Conservation (phyloP, 2,888 invertebrate species). For the Ecliptopera silaceata region DNA sequence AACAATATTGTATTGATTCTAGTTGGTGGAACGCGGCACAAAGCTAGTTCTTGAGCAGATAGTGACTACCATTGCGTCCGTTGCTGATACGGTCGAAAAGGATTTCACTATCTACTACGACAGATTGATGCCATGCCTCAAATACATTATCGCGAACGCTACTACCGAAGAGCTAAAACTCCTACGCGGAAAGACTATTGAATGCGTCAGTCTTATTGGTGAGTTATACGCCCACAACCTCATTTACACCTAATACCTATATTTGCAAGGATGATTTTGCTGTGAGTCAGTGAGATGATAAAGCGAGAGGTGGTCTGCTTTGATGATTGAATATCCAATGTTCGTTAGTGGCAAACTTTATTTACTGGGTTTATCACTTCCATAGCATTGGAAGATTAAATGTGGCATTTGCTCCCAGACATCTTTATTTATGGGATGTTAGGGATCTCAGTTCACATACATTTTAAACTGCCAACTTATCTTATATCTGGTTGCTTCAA, state of each 20-base stretch:
- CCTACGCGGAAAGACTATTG: constrained; percentile 98
- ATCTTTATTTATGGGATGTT: constrained; percentile 13
- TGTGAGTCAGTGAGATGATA: not conserved
- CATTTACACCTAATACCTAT: too few species aligned
- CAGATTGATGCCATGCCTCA: constrained; percentile 95
- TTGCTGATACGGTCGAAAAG: constrained; percentile 98
- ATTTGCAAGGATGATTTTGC: too few species aligned
- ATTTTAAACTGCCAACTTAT: not conserved
- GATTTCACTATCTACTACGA: constrained; percentile 98
- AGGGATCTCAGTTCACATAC: constrained; percentile 28
- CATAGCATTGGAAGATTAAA: constrained; percentile 25
- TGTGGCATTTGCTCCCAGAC: constrained; percentile 23
- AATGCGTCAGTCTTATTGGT: constrained; percentile 99
- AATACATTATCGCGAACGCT: constrained; percentile 98
- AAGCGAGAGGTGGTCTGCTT: too few species aligned
- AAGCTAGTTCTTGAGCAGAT: constrained; percentile 98
- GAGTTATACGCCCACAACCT: constrained; percentile 39
- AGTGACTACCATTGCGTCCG: constrained; percentile 99
- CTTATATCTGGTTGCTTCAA: too few species aligned
- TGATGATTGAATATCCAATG: constrained; percentile 11
- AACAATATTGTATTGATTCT: constrained; percentile 26
- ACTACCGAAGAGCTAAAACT: constrained; percentile 93
- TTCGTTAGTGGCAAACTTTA: constrained; percentile 26
- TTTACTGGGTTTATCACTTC: constrained; percentile 24
- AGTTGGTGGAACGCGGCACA: constrained; percentile 95